These are phyloP conservation scores for Frankliniella intonsa DNA, from an alignment of 2,888 invertebrate genomes.

Conservation along the genomic window DNA sequence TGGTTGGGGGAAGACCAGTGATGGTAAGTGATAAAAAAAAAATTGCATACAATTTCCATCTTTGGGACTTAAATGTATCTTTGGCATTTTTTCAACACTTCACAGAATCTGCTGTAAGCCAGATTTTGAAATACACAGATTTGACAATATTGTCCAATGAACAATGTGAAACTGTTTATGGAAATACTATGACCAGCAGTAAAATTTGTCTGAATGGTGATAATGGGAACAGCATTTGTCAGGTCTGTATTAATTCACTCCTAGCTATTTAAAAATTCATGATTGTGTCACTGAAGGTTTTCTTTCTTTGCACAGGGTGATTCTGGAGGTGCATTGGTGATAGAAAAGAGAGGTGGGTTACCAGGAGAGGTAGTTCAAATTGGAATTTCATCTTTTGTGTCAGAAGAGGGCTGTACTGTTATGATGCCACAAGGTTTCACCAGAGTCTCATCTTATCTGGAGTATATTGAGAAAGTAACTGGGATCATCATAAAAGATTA, in stretches of 20 bases:
- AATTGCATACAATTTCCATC: no score
- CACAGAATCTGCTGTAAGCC: background rate
- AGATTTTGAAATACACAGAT: background rate
- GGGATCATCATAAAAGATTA: background rate
- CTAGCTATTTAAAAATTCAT: background rate
- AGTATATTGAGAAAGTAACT: background rate
- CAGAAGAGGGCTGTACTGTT: background rate
- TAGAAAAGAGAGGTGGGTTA: background rate
- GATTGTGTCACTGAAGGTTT: background rate
- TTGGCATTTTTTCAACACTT: no score
- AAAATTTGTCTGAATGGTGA: background rate
- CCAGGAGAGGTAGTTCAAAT: background rate
- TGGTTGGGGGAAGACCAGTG: background rate
- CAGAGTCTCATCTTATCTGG: background rate
- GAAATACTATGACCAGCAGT: background rate
- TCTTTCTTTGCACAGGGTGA: background rate
- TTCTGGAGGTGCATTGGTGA: background rate
- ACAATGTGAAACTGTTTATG: background rate
- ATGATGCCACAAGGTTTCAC: background rate
- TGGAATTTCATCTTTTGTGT: background rate
- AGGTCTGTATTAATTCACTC: background rate
- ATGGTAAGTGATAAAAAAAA: background rate
- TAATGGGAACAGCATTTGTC: background rate
- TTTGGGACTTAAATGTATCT: no score
- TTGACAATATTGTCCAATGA: background rate